These are phyloP conservation scores for Metopia argyrocephala DNA, from an alignment of 2,888 invertebrate genomes.

Conservation along the genomic window DNA sequence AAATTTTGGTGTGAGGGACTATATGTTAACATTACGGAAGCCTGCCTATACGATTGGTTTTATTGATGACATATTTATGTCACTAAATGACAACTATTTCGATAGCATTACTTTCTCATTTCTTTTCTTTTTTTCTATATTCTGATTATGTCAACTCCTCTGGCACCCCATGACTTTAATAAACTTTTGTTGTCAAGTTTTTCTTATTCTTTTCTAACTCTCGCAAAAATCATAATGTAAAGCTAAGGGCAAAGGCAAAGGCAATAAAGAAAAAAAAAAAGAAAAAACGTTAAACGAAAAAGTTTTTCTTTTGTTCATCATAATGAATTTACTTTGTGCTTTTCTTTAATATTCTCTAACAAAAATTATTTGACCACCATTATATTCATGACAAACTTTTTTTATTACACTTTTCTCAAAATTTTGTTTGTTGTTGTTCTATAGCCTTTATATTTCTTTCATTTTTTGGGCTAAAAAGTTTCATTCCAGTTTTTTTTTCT, in stretches of 20 bases:
- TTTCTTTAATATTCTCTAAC: constrained; percentile 25
- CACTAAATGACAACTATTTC: constrained; percentile 41
- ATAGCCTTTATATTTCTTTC: background rate
- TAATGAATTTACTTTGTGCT: constrained; percentile 40
- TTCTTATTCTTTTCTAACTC: constrained; percentile 2
- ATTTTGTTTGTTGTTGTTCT: background rate
- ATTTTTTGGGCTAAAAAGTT: background rate
- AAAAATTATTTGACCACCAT: constrained; percentile 53
- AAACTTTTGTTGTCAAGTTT: background rate
- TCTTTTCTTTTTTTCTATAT: background rate
- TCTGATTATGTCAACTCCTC: background rate
- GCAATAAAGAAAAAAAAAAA: background rate
- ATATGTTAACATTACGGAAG: background rate
- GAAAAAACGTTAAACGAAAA: background rate
- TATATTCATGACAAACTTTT: constrained; percentile 25
- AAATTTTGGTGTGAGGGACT: background rate
- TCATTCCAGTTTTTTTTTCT: constrained; percentile 15
- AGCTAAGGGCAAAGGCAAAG: background rate
- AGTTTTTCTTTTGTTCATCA: constrained; percentile 44
- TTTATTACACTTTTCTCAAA: background rate
- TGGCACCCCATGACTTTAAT: background rate
- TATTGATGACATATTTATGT: constrained; percentile 57
- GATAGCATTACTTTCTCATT: constrained; percentile 3
- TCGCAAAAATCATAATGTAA: background rate
- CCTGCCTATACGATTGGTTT: constrained; percentile 5